These are phyloP conservation scores for Paracentrotus lividus DNA, from an alignment of 53 echinoderm and acorn worm genomes.

Conservation along the genomic window DNA sequence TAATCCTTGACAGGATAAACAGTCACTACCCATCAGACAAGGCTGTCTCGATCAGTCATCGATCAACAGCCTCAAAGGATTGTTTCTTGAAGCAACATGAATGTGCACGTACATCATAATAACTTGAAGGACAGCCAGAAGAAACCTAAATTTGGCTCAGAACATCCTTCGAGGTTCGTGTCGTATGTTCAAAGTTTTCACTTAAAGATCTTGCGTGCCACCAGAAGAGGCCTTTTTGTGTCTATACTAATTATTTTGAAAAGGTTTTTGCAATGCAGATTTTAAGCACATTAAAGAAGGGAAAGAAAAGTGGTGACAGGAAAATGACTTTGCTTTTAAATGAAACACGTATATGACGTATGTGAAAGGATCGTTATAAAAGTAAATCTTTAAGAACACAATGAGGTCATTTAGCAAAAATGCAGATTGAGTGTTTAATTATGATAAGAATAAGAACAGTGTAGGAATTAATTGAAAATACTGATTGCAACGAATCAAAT, in stretches of 20 bases:
- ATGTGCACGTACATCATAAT: constrained; percentile 2
- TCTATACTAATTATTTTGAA: background rate
- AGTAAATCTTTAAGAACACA: too few species aligned
- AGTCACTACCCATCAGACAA: background rate
- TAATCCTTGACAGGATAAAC: background rate
- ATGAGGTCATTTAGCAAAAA: too few species aligned
- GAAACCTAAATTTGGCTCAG: constrained; percentile 44
- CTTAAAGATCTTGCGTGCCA: background rate
- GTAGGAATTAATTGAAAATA: background rate
- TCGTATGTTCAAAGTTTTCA: background rate
- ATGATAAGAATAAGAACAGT: too few species aligned
- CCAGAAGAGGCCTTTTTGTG: background rate
- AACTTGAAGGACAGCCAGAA: background rate
- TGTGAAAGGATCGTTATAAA: too few species aligned
- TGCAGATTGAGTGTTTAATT: too few species aligned
- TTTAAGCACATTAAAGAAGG: background rate
- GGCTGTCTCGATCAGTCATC: constrained; percentile 22
- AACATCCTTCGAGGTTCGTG: constrained; percentile 1
- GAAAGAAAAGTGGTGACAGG: too few species aligned
- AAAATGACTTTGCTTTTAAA: too few species aligned
- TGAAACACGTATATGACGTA: too few species aligned
- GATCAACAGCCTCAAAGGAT: background rate
- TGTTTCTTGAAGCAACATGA: constrained; percentile 43
- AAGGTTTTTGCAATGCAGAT: background rate
- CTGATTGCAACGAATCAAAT: background rate